Percentiles rank a stretch among this genome's conserved stretches.
Conservation (phyloP, 2,113 vertebrate species). For the Terrapene triunguis region DNA sequence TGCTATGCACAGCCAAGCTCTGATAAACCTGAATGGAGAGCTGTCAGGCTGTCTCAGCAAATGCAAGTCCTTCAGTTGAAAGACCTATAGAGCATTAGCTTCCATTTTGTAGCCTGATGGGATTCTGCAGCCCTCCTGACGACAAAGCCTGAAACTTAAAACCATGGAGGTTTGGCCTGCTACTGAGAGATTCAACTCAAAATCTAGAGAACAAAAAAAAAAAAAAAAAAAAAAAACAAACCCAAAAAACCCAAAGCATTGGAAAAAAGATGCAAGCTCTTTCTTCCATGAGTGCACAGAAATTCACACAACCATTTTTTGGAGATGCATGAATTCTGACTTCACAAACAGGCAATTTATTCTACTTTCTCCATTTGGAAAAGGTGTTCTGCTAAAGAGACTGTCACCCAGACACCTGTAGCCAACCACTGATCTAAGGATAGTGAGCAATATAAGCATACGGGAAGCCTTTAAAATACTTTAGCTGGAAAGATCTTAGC, state of each 20-base stretch:
- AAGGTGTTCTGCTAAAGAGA: not conserved
- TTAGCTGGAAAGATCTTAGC: not conserved
- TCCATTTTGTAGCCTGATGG: not conserved
- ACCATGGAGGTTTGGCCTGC: fast-evolving
- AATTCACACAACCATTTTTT: not conserved
- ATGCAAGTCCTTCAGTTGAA: not conserved
- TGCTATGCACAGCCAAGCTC: not conserved
- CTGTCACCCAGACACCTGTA: not conserved
- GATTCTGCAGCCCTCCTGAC: not conserved
- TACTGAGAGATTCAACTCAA: not conserved
- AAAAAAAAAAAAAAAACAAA: too few relatives aligned
- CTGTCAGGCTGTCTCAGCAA: fast-evolving
- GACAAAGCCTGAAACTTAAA: not conserved
- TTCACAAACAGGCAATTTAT: fast-evolving
- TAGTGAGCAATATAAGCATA: not conserved
- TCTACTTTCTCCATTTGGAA: not conserved
- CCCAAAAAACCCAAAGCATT: not conserved
- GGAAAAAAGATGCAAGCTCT: not conserved
- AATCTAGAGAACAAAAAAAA: not conserved
- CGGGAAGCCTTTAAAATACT: not conserved
- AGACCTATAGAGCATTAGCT: fast-evolving
- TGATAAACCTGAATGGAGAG: fast-evolving
- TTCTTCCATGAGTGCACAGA: not conserved
- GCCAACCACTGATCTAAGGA: not conserved
- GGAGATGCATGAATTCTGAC: not conserved